Evolutionary conservation across 2,797 vertebrate species (phyloP), one percentile per base, ranked within the genome.

Genomic region (Coilia nasus): DNA sequence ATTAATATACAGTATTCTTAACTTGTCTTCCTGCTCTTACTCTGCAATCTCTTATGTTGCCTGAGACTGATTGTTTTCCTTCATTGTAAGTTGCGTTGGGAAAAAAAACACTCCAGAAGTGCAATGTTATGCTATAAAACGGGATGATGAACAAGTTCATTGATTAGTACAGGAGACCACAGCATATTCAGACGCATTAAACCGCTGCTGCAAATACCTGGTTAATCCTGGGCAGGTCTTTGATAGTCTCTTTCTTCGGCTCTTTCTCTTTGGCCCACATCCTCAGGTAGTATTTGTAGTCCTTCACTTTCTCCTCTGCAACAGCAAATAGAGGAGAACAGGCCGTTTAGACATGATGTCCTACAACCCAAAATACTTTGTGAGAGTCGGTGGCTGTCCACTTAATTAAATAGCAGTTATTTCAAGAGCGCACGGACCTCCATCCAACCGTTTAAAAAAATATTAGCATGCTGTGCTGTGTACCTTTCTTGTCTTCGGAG

Each of bases 261-360:
- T 99, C 97, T 85, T 97, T 97, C 89, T 99, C 98, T 87, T 95
- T 96, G 86, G 98, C 97, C 98, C 98, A 99, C 94, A 98, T 96
- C 87, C 96, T 96, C 90, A 99, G 94, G 91, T 99, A 98, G 90
- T 98, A 98, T 85, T 94, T 97, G 64, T 98, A 99, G 92, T 99
- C 98, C n/a, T 97, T 97, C 47, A 97, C 94, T 89, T 96, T 97
- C 81, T 97, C 97, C 81, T 98, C 97, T 98, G 92, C 41, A 92
- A 93, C 21, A 60, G 28, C 82, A 67, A 44, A 84, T 19, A 12
- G 25, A 28, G 23, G 64, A 71, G 12, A 31, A 6, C 62, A 64
- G 62, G 62, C 62, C 23, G 23, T 28, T 64, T 64, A 85, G 15
- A 46, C 14, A 81, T 25, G 3, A 57, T 19, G 56, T 67, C 64